Conservation (phyloP, 2,888 invertebrate genomes). For the Cephus nigrinus region DNA sequence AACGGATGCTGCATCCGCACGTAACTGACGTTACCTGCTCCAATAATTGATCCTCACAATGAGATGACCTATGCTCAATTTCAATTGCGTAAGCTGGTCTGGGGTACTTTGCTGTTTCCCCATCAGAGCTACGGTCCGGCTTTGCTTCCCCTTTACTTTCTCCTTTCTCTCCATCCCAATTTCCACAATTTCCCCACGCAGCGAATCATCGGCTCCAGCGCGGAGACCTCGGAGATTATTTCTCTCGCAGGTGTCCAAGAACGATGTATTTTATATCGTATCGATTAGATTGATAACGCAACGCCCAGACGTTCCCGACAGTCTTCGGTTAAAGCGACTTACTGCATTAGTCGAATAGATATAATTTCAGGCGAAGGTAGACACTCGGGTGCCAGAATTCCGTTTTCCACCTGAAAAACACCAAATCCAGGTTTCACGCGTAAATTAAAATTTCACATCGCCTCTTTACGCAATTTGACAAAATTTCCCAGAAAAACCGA, state of each 20-base stretch:
- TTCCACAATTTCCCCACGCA: neutral
- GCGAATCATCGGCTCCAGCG: neutral
- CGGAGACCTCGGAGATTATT: neutral
- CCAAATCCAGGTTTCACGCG: too few relatives aligned
- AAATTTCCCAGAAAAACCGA: neutral
- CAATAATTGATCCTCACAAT: conserved; percentile 25
- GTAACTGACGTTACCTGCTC: conserved; percentile 12
- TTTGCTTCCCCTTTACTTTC: neutral
- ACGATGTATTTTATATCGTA: neutral
- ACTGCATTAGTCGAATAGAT: neutral
- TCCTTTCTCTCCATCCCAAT: neutral
- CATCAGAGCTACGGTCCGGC: neutral
- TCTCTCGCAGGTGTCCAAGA: neutral
- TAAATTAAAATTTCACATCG: neutral
- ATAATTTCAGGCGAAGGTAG: neutral
- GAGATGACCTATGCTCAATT: conserved; percentile 29
- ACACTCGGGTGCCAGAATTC: neutral
- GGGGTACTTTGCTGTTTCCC: neutral
- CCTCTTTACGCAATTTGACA: too few relatives aligned
- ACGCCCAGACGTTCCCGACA: neutral
- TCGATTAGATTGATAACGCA: neutral
- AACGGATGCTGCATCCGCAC: neutral
- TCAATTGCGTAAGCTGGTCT: conserved; percentile 34
- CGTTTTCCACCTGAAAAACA: neutral
- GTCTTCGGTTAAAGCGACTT: neutral